Conservation (phyloP, 2,888 invertebrate genomes). For the Tuta absoluta region DNA sequence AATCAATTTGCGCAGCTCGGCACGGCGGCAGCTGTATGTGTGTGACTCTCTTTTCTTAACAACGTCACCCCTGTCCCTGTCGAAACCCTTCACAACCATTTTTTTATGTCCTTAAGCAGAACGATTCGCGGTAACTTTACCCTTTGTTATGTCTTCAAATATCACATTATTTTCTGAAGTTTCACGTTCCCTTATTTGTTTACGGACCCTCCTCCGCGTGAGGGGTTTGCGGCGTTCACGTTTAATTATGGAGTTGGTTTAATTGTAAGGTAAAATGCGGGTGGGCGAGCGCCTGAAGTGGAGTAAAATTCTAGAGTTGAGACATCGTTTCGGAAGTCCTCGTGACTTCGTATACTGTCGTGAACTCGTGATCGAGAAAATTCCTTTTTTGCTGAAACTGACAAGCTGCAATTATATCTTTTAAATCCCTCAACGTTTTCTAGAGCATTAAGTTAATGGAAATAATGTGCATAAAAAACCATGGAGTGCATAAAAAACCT, state of each 20-base stretch:
- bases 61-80: background rate
- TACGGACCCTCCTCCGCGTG: background rate
- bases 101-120: slow-evolving; percentile 14
- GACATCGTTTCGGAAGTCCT: background rate
- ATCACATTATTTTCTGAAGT: slow-evolving; percentile 14
- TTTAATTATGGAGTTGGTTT: slow-evolving; percentile 14
- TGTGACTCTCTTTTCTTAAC: background rate
- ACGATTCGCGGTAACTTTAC: slow-evolving; percentile 6
- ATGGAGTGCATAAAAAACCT: no score
- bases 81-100: background rate
- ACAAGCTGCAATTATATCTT: no score
- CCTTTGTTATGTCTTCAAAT: slow-evolving; percentile 16
- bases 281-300: background rate
- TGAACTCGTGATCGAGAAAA: no score
- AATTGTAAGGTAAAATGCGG: background rate
- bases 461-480: no score
- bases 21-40: background rate
- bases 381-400: no score
- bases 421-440: no score
- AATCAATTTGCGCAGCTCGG: slow-evolving; percentile 7
- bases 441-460: no score
- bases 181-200: slow-evolving; percentile 12
- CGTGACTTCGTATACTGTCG: background rate
- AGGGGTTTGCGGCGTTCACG: background rate
- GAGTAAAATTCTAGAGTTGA: background rate